Evolutionary conservation across 2,888 invertebrate genomes (phyloP).

Genomic region (Oasisia sp.): DNA sequence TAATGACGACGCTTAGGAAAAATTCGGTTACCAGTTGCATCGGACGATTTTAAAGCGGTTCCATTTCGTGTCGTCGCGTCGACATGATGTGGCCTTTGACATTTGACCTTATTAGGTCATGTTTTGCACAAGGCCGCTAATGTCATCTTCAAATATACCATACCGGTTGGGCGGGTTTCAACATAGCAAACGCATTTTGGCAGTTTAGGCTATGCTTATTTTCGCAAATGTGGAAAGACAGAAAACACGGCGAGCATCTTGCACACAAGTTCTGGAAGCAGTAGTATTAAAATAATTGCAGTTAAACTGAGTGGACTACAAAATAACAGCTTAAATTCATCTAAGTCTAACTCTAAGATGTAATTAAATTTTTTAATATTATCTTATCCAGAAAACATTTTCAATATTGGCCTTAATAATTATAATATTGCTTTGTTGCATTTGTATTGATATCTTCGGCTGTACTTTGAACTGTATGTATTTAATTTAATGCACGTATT

Average conservation of each 20-base stretch:
- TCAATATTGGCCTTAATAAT: too few relatives aligned
- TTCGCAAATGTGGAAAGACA: not conserved
- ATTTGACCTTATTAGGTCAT: slow-evolving; percentile 1
- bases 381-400: too few relatives aligned
- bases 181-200: not conserved
- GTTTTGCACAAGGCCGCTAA: not conserved
- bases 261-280: too few relatives aligned
- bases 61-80: not conserved
- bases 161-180: not conserved
- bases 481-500: too few relatives aligned
- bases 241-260: not conserved
- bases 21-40: not conserved
- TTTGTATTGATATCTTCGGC: too few relatives aligned
- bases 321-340: too few relatives aligned
- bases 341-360: too few relatives aligned
- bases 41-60: not conserved
- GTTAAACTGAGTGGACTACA: too few relatives aligned
- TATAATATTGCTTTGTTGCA: too few relatives aligned
- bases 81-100: slow-evolving; percentile 12
- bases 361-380: too few relatives aligned
- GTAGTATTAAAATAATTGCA: too few relatives aligned
- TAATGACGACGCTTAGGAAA: not conserved
- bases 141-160: not conserved
- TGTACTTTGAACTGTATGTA: too few relatives aligned
- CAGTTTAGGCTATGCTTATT: not conserved